These are phyloP conservation scores for Drosophila tropicalis DNA, from an alignment of 1,140 invertebrate species.

Conservation along the genomic window DNA sequence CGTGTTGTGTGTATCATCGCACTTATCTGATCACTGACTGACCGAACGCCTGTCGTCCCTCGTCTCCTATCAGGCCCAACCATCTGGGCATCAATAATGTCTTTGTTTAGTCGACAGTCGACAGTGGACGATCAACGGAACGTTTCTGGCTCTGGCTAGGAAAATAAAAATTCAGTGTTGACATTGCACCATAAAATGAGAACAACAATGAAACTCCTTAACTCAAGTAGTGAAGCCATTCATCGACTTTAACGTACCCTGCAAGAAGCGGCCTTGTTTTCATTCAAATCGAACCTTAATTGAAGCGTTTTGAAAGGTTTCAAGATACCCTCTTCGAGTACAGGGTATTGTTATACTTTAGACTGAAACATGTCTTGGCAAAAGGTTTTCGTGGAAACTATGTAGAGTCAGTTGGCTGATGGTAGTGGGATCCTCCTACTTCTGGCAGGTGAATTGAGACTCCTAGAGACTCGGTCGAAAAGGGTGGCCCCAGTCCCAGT, in stretches of 20 bases:
- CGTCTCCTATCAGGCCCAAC: constrained; percentile 58
- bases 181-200: constrained; percentile 75
- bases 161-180: constrained; percentile 71
- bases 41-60: constrained; percentile 43
- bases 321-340: neutral
- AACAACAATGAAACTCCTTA: constrained; percentile 39
- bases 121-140: constrained; percentile 46
- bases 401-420: constrained; percentile 9
- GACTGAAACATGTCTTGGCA: constrained; percentile 2
- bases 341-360: neutral
- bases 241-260: constrained; percentile 33
- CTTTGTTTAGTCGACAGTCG: constrained; percentile 67
- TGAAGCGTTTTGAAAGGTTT: too few relatives aligned
- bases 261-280: too few relatives aligned
- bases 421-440: constrained; percentile 48
- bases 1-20: constrained; percentile 28
- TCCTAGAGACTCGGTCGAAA: constrained; percentile 14
- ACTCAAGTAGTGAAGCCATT: neutral
- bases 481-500: constrained; percentile 26
- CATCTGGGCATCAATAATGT: constrained; percentile 80
- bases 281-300: too few relatives aligned
- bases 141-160: constrained; percentile 10
- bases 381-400: constrained; percentile 41
- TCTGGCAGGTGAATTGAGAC: constrained; percentile 11
- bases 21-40: constrained; percentile 62